These are phyloP conservation scores for Miltochrista miniata DNA, from an alignment of 2,888 invertebrate species.

Conservation along the genomic window DNA sequence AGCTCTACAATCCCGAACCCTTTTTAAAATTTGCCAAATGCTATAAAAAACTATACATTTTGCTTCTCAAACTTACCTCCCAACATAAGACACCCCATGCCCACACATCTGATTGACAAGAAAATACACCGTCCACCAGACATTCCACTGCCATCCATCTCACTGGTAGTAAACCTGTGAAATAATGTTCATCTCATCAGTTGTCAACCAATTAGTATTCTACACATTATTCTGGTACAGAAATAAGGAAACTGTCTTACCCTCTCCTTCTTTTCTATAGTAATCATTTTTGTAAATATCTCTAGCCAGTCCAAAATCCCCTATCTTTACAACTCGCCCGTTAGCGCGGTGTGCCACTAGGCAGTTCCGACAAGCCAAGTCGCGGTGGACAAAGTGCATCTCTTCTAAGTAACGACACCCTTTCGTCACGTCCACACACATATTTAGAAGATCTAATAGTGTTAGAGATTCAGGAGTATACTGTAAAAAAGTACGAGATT, in stretches of 20 bases:
- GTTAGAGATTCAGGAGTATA: constrained; percentile 87
- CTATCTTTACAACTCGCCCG: constrained; percentile 95
- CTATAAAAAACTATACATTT: no score
- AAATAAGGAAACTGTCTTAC: constrained; percentile 35
- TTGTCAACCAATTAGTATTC: no score
- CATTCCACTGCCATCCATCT: constrained; percentile 99
- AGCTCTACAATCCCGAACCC: no score
- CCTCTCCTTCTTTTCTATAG: constrained; percentile 96
- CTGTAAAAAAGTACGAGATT: constrained; percentile 51
- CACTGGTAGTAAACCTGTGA: constrained; percentile 92
- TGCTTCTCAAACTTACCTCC: constrained; percentile 90
- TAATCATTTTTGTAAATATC: constrained; percentile 99
- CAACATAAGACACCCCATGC: constrained; percentile 96
- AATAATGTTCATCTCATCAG: no score
- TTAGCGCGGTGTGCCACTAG: constrained; percentile 90
- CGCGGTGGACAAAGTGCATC: constrained; percentile 98
- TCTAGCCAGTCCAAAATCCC: constrained; percentile 98
- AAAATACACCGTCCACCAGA: constrained; percentile 97
- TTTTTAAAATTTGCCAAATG: no score
- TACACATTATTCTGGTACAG: no score
- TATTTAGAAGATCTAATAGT: constrained; percentile 92
- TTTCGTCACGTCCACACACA: constrained; percentile 97
- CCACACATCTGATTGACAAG: constrained; percentile 98
- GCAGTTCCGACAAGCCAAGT: constrained; percentile 98
- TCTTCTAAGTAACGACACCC: constrained; percentile 98